These are phyloP conservation scores for Phrynocephalus versicolor DNA, from an alignment of 2,113 vertebrate species.

Conservation along the genomic window DNA sequence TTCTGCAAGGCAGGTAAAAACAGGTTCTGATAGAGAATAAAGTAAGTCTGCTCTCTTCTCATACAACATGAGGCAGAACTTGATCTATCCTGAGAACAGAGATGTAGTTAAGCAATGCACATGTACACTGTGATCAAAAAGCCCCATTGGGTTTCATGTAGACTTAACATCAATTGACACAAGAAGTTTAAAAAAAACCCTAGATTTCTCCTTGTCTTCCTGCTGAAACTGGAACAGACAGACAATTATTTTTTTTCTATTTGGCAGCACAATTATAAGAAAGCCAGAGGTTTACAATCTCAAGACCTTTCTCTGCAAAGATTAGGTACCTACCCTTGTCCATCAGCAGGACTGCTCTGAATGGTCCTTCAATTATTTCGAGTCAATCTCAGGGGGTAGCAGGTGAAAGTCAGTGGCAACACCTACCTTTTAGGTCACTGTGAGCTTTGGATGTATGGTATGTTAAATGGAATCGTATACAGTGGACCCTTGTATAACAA, in stretches of 20 bases:
- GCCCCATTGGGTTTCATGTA: not conserved
- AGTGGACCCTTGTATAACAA: too few relatives aligned
- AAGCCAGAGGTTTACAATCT: not conserved
- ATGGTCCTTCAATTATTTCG: not conserved
- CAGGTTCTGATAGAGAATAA: not conserved
- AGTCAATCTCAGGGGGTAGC: not conserved
- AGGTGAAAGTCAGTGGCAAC: not conserved
- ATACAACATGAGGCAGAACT: too few relatives aligned
- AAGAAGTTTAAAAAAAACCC: not conserved
- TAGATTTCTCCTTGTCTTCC: not conserved
- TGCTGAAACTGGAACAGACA: not conserved
- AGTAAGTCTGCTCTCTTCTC: not conserved
- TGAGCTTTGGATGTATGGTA: not conserved
- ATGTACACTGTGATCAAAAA: not conserved
- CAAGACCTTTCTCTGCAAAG: not conserved
- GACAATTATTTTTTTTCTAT: too few relatives aligned
- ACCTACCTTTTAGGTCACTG: not conserved
- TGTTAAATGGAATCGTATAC: not conserved
- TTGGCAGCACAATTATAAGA: not conserved
- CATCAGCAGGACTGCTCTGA: not conserved
- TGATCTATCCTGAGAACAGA: too few relatives aligned
- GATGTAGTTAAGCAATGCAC: not conserved
- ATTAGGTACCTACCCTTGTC: not conserved
- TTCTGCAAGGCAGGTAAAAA: not conserved
- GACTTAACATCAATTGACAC: not conserved